A percentile compares a stretch with the other conserved stretches of the same genome.
Evolutionary conservation across 2,797 vertebrate species (phyloP).

Genomic region (Aeoliscus strigatus): DNA sequence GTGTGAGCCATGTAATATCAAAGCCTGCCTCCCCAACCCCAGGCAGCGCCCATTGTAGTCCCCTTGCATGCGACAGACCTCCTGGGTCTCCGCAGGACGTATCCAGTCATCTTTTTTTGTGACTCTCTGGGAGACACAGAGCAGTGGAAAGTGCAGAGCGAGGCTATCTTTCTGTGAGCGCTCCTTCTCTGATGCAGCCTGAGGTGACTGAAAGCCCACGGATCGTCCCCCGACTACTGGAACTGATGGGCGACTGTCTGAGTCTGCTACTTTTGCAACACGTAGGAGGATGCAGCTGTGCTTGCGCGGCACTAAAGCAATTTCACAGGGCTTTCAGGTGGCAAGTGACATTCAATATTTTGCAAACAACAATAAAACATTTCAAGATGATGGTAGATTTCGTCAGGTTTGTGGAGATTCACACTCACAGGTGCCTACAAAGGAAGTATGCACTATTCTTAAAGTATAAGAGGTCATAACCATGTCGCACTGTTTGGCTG

Average conservation of each 20-base stretch:
- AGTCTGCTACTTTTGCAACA: conserved; percentile 48
- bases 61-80: conserved; percentile 73
- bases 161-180: conserved; percentile 39
- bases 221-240: conserved; percentile 35
- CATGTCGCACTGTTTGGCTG: conserved; percentile 50
- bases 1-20: conserved; percentile 78
- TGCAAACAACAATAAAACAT: no score
- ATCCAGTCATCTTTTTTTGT: conserved; percentile 66
- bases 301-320: conserved; percentile 15
- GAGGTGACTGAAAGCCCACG: conserved; percentile 42
- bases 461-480: conserved; percentile 17
- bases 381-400: no score
- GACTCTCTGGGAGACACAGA: conserved; percentile 41
- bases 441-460: no score
- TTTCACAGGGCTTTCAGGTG: not conserved
- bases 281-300: conserved; percentile 18
- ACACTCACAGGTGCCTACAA: no score
- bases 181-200: conserved; percentile 40
- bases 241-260: conserved; percentile 58
- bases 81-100: conserved; percentile 75
- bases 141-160: conserved; percentile 55
- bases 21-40: conserved; percentile 69
- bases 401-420: no score
- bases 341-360: no score
- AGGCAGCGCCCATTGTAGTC: conserved; percentile 71